These are phyloP conservation scores for Nothobranchius furzeri DNA, from an alignment of 2,113 vertebrate species.

Conservation along the genomic window DNA sequence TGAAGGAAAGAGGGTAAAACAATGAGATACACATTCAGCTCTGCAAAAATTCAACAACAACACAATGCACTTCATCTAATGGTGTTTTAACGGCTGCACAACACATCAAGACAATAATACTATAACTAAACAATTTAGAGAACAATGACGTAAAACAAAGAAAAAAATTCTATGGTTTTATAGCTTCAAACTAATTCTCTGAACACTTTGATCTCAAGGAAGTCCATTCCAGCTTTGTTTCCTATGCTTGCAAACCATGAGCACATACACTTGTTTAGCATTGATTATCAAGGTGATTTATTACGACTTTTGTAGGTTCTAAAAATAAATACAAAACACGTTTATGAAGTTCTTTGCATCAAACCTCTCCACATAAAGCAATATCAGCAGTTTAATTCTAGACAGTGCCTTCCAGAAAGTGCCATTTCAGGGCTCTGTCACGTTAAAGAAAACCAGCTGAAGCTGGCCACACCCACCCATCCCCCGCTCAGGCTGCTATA, in stretches of 20 bases:
- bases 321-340: too few species aligned
- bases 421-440: too few species aligned
- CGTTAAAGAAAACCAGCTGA: too few species aligned
- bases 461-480: too few species aligned
- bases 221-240: constrained; percentile 45
- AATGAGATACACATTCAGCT: constrained; percentile 14
- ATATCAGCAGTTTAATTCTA: too few species aligned
- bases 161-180: neutral
- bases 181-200: neutral
- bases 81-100: neutral
- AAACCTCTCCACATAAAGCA: too few species aligned
- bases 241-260: constrained; percentile 41
- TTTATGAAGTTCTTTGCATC: neutral
- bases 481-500: too few species aligned
- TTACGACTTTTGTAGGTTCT: too few species aligned
- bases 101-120: neutral
- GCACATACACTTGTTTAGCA: neutral
- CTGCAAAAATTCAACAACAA: constrained; percentile 4
- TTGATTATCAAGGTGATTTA: too few species aligned
- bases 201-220: constrained; percentile 19
- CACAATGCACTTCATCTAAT: neutral
- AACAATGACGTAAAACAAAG: neutral
- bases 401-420: too few species aligned
- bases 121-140: neutral
- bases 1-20: constrained; percentile 38